Evolutionary conservation across 2,888 invertebrate genomes (phyloP).

Genomic region (Chironomus riparius): DNA sequence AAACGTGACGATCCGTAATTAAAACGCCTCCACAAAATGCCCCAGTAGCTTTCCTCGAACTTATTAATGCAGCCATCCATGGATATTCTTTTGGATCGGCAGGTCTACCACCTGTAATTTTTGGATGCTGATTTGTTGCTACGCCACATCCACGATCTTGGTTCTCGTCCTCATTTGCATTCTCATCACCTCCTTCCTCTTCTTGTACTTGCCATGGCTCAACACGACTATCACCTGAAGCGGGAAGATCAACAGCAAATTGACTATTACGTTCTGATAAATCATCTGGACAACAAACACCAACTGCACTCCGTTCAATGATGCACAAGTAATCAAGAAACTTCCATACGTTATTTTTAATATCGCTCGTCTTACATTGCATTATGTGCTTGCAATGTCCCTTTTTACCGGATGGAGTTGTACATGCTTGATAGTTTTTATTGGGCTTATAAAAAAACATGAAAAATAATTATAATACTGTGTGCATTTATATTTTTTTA

Average conservation of each 20-base stretch:
- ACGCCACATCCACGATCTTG: slow-evolving; percentile 42
- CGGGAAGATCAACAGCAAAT: slow-evolving; percentile 43
- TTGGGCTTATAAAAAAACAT: slow-evolving; percentile 45
- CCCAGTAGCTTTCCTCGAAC: slow-evolving; percentile 46
- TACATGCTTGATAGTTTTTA: slow-evolving; percentile 50
- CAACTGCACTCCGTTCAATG: slow-evolving; percentile 55
- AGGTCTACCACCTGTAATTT: slow-evolving; percentile 53
- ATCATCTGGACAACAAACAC: slow-evolving; percentile 65
- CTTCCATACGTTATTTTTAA: slow-evolving; percentile 49
- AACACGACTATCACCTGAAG: slow-evolving; percentile 39
- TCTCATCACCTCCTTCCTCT: slow-evolving; percentile 20
- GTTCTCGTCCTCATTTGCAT: slow-evolving; percentile 32
- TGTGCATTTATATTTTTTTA: not conserved
- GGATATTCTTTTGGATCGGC: slow-evolving; percentile 46
- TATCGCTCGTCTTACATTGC: slow-evolving; percentile 52
- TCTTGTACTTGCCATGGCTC: slow-evolving; percentile 29
- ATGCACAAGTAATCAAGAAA: slow-evolving; percentile 61
- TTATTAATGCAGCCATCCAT: slow-evolving; percentile 73
- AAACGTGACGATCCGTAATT: slow-evolving; percentile 66
- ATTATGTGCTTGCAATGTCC: slow-evolving; percentile 59
- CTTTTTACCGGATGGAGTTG: slow-evolving; percentile 48
- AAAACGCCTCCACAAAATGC: slow-evolving; percentile 73
- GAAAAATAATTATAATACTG: not conserved
- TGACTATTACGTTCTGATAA: slow-evolving; percentile 36
- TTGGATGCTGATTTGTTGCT: slow-evolving; percentile 41